Evolutionary conservation across 2,797 vertebrate species (phyloP).

Genomic region (Sebastes miniatus): DNA sequence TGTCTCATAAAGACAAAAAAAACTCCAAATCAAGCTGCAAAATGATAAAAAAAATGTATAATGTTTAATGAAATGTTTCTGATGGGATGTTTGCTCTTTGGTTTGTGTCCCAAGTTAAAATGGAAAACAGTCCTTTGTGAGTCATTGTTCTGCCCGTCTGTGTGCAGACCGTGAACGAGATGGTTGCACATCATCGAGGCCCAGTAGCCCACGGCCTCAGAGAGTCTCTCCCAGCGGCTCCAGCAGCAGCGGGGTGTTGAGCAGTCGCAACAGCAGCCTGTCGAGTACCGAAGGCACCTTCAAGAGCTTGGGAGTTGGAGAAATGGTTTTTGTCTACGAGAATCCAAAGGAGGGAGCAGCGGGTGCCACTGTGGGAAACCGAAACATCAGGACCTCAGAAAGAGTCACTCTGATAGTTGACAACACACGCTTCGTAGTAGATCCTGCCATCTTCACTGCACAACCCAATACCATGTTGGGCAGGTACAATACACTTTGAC

Average conservation of each 20-base stretch:
- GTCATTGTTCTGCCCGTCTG: slow-evolving; percentile 6
- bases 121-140: neutral
- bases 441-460: slow-evolving; percentile 97
- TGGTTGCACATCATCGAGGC: slow-evolving; percentile 88
- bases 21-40: neutral
- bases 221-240: slow-evolving; percentile 93
- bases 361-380: slow-evolving; percentile 66
- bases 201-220: slow-evolving; percentile 94
- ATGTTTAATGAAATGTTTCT: neutral
- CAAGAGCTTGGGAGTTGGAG: slow-evolving; percentile 86
- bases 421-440: slow-evolving; percentile 98
- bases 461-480: slow-evolving; percentile 99
- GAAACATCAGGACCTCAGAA: slow-evolving; percentile 90
- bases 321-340: slow-evolving; percentile 98
- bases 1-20: neutral
- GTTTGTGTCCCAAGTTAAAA: neutral
- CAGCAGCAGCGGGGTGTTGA: slow-evolving; percentile 89
- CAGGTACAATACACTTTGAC: slow-evolving; percentile 80
- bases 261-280: slow-evolving; percentile 94
- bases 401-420: slow-evolving; percentile 97
- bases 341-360: slow-evolving; percentile 88
- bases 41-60: neutral
- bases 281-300: slow-evolving; percentile 93
- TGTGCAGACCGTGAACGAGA: slow-evolving; percentile 89
- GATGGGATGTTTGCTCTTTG: neutral